phyloP scores from a whole-genome alignment of 1,140 invertebrate genomes.

The Orchestia grillus region DNA sequence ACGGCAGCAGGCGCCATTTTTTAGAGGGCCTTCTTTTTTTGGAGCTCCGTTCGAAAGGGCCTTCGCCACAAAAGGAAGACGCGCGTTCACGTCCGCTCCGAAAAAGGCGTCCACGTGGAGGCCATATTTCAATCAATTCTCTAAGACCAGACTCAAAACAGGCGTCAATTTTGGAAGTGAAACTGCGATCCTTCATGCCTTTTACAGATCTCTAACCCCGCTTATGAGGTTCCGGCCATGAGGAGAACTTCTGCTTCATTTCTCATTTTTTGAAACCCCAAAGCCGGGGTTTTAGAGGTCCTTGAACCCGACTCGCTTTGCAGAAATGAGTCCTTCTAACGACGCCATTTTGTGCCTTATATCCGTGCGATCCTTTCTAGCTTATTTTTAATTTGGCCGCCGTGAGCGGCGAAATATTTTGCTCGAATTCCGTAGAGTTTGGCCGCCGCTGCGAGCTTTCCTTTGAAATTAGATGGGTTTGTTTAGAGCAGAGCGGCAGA shows the following conservation, averaged over 20 bases:
- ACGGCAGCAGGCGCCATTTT: slow-evolving; percentile 4
- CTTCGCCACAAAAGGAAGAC: neutral
- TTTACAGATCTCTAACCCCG: too few relatives aligned
- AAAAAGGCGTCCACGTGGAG: neutral
- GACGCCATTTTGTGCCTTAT: slow-evolving; percentile 45
- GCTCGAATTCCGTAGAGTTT: slow-evolving; percentile 28
- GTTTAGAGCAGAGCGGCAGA: neutral
- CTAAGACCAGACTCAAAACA: neutral
- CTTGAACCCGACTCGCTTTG: neutral
- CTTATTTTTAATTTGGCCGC: slow-evolving; percentile 9
- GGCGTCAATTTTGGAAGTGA: too few relatives aligned
- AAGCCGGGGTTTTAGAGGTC: neutral
- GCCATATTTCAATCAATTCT: neutral
- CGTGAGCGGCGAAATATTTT: neutral
- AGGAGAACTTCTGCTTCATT: neutral
- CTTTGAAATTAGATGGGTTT: slow-evolving; percentile 36
- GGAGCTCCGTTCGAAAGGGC: neutral
- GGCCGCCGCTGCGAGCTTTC: neutral
- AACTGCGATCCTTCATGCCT: too few relatives aligned
- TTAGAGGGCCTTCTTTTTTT: neutral
- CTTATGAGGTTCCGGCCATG: too few relatives aligned
- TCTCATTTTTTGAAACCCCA: neutral
- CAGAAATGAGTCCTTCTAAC: slow-evolving; percentile 29
- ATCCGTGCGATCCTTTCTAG: slow-evolving; percentile 23
- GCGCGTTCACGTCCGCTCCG: neutral